These are phyloP conservation scores for Lepus europaeus DNA, from an alignment of 2,113 vertebrate genomes.

Conservation along the genomic window DNA sequence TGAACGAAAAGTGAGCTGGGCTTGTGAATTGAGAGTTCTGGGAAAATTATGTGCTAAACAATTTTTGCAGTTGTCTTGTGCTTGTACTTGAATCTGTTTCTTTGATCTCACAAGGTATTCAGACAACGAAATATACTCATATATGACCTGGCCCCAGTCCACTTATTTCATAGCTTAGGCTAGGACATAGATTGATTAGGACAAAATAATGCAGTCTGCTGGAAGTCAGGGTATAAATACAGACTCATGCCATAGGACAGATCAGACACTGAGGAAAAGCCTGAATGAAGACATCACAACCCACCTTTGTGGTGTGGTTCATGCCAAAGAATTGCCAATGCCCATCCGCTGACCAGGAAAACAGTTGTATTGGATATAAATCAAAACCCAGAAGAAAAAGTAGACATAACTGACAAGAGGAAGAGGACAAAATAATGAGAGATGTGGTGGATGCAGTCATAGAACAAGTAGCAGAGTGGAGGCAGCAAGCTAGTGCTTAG, in stretches of 20 bases:
- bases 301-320: not conserved
- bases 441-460: no score
- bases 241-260: not conserved
- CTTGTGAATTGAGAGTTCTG: conserved; percentile 8
- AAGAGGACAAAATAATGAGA: not conserved
- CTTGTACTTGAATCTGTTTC: conserved; percentile 7
- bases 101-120: conserved; percentile 52
- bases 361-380: not conserved
- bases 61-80: conserved; percentile 11
- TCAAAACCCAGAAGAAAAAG: not conserved
- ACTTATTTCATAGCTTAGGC: not conserved
- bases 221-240: not conserved
- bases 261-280: not conserved
- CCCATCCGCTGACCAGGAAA: not conserved
- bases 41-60: conserved; percentile 1
- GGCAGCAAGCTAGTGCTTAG: not conserved
- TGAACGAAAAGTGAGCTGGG: not conserved
- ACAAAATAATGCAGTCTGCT: not conserved
- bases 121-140: conserved; percentile 42
- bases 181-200: not conserved
- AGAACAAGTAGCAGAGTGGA: not conserved
- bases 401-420: not conserved
- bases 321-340: not conserved
- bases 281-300: not conserved
- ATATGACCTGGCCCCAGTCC: not conserved